Percentiles rank a stretch among this genome's conserved stretches.
Conservation (phyloP, 2,888 invertebrate species). For the Cremastobaeus sp. region DNA sequence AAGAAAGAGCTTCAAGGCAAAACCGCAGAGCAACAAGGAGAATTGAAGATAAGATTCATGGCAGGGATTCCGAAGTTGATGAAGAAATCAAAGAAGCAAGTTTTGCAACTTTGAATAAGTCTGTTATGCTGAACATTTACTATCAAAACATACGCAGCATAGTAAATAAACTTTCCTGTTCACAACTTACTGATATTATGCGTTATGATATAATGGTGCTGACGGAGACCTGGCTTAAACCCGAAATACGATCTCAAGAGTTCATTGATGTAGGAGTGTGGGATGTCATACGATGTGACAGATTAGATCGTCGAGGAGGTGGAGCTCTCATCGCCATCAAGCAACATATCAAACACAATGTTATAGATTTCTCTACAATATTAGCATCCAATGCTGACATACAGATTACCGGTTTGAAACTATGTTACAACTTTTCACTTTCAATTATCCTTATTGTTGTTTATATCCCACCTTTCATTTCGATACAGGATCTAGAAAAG, state of each 20-base stretch:
- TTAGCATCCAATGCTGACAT: neutral
- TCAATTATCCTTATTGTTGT: neutral
- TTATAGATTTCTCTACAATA: neutral
- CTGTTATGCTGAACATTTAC: neutral
- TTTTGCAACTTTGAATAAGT: neutral
- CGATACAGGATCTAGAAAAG: neutral
- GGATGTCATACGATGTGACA: neutral
- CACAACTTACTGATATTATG: no score
- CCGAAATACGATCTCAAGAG: neutral
- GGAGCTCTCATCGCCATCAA: neutral
- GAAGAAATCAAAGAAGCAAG: neutral
- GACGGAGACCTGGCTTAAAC: neutral
- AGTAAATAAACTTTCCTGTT: no score
- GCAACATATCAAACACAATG: neutral
- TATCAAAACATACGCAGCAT: conserved; percentile 4
- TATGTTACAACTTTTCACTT: neutral
- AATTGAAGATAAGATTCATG: neutral
- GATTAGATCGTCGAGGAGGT: neutral
- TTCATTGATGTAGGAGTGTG: neutral
- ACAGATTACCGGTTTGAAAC: neutral
- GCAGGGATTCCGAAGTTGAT: neutral
- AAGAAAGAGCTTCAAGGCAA: neutral
- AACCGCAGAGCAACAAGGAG: neutral
- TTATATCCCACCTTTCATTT: neutral
- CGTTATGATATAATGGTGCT: neutral